Base-by-base conservation (phyloP, 2,797 vertebrate species). In the Synaphobranchus kaupii region DNA sequence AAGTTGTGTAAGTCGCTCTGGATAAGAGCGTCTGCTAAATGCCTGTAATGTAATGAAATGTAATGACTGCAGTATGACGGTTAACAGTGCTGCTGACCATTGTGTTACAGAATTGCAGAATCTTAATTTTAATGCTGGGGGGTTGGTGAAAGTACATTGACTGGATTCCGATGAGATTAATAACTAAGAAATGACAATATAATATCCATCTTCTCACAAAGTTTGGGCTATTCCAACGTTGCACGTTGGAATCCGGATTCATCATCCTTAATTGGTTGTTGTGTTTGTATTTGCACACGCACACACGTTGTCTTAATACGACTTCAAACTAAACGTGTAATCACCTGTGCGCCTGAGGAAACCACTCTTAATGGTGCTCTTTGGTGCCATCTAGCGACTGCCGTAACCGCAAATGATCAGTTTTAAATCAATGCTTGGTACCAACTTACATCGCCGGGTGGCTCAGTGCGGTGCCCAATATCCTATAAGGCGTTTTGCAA, bases 351-450 rank as follows among this genome's bases (percentile, higher is more conserved):
- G 78, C 25, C 3, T 15, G 0, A 76, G 48, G 47, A 83, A 15
- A 56, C 12, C 17, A 50, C 47, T 13, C 85, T 48, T 34, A 88
- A 84, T 86, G 44, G 87, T 90, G 84, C 91, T 92, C 94, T 94
- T 89, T 95, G 93, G 93, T 90, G 94, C 95, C 94, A 93, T 94
- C 96, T 95, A 93, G 93, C 93, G 95, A 93, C 86, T 91, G 90
- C 91, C 90, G 93, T 89, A 73, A 88, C 54, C 17, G 58, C 73
- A 85, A 50, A 44, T 81, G 47, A 81, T 81, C 22, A n/a, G 47
- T 50, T 81, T 25, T 81, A 81, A 22, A 81, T 81, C 78, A 50
- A 81, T n/a, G 78, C 44, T 81, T 50, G 78, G 78, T 50, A 25
- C 78, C 78, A 81, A 50, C 7, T 81, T 81, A 4, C 25, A 48